Base-by-base conservation (phyloP, 2,113 vertebrate species). In the Ochotona curzoniae region DNA sequence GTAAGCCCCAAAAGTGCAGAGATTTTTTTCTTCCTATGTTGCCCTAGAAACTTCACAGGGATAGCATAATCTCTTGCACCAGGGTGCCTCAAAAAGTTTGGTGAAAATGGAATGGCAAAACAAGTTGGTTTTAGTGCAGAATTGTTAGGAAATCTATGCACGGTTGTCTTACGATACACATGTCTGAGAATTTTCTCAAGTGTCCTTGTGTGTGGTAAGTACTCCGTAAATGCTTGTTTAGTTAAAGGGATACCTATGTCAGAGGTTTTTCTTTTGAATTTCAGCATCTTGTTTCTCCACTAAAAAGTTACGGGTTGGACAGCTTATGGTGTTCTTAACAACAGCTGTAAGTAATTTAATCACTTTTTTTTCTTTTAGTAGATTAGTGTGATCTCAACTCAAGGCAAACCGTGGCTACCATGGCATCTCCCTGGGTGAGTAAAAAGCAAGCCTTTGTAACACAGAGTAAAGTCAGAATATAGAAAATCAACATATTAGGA, bases 381-480 rank as follows among this genome's bases (percentile, higher is more conserved):
- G 96, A 44, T 82, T 85, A 28, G 83, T 75, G 78, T 75, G 63
- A 89, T 87, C 78, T 71, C 57, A 44, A 7, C 47, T 85, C 38
- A 79, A 92, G 71, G 18, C 69, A 75, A 66, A 91, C 25, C 80
- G 35, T 64, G 67, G 11, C n/a, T 10, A 93, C 35, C 89, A 98
- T 97, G 97, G 91, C 95, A 64, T 97, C 97, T 26, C 9, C 92
- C 76, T 98, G 97, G 97, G 97, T 97, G 70, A 97, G 97, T 96
- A 90, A 91, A 64, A 64, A 51, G 35, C 26, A 94, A 87, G 10
- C 15, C 9, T 75, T 91, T 38, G 64, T 13, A 89, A n/a, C 20
- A 85, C 12, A 47, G n/a, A 85, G 79, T 90, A 35, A 89, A 67
- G 32, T 74, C 3, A 87, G 87, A 91, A 66, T 84, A 17, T 6